Evolutionary conservation across 2,113 vertebrate genomes (phyloP), one percentile per base, ranked within the genome.

Genomic region (Danionella cerebrum): DNA sequence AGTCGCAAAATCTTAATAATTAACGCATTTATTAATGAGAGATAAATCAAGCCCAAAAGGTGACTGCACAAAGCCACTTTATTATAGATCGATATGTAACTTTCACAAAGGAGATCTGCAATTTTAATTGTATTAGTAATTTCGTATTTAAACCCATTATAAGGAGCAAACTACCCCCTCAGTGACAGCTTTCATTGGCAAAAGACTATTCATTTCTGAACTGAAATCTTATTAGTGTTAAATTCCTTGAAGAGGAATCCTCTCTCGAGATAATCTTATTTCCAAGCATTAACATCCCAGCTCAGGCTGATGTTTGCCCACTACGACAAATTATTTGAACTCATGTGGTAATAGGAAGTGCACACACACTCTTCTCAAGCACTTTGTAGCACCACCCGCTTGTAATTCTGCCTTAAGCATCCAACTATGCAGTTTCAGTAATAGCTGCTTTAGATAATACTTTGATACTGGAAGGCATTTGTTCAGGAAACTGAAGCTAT

Each of bases 121-220:
- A 92, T 94, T 93, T 90, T 81, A 81, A 93, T 93, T 91, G 89
- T 92, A 89, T 93, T 91, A 92, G 89, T 95, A 95, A 97, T 95
- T 94, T 93, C 93, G 88, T 86, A 88, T 94, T 94, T 96, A 93
- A 97, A 94, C 95, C 89, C 91, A 90, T 96, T 95, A 95, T 92
- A 91, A 96, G 92, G 91, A 93, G 93, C 91, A 92, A 96, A 96
- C 93, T 91, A 92, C 87, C 93, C 90, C 90, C 92, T 85, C 89
- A 90, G 90, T 91, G 92, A 92, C 91, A 91, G 91, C 89, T 90
- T 93, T 90, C 83, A 84, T 90, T 88, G 90, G 93, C 94, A 96
- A 97, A 94, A 94, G 91, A 90, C 93, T 89, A 94, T 94, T 97
- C 91, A 91, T 93, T 89, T 89, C 90, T 86, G 85, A 91, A 92